Base-by-base conservation (phyloP, 2,113 vertebrate species). In the Chunga burmeisteri region DNA sequence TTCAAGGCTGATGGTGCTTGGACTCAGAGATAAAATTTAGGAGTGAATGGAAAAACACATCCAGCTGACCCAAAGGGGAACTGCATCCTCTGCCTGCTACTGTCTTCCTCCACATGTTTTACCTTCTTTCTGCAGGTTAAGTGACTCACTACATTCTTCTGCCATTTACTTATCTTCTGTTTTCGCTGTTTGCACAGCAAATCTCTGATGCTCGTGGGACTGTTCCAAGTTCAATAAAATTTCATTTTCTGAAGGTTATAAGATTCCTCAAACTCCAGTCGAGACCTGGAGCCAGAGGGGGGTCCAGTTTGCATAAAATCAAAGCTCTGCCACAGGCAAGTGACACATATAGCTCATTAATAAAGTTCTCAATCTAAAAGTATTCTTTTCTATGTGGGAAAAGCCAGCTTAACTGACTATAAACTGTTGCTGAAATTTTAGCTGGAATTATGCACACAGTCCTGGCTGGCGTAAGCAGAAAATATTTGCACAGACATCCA, bases 171-270 rank as follows among this genome's bases (percentile, higher is more conserved):
- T 92, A 91, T 71, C 47, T 90, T 81, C 73, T 95, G 73, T 95
- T 93, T 94, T 95, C 67, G 72, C 91, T 82, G 17, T 81, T 67
- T 66, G 53, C 58, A 77, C 77, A 90, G 70, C 52, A 95, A 91
- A 93, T 85, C 85, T 94, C 90, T 73, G 46, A 89, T 87, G 73
- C 58, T 94, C 0, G 0, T 91, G 95, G 77, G 94, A 79, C 70
- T 38, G 81, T 79, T 97, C 95, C 95, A 97, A 93, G 70, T 87
- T 95, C 89, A 96, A 94, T 89, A 96, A 91, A 61, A 94, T 94
- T 79, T 94, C 88, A 85, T 96, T 95, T 96, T 95, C 74, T 86
- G 79, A 66, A 87, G 85, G 91, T 93, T 93, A 88, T 73, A 94
- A 96, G 90, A 93, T 93, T 93, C 85, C 72, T 93, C 29, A 84